phyloP scores from a whole-genome alignment of 2,888 invertebrate genomes.

The Aphodius granarius region DNA sequence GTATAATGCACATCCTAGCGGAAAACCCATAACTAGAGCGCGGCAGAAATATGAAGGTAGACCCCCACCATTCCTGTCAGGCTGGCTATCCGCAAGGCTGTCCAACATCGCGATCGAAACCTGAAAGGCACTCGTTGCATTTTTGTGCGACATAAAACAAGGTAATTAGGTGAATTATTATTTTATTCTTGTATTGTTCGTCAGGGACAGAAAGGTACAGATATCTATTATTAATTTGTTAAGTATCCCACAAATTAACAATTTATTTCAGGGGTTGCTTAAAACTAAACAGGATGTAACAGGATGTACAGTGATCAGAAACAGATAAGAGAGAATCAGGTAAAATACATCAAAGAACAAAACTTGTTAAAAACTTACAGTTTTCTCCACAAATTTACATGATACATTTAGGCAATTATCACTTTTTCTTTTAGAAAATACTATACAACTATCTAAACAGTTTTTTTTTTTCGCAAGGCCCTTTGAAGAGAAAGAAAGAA shows the following conservation, averaged over 20 bases:
- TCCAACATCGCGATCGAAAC: no score
- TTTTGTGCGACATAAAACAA: background rate
- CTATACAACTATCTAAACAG: slow-evolving; percentile 23
- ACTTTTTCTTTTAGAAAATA: slow-evolving; percentile 28
- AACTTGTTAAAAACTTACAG: background rate
- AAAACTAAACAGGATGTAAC: background rate
- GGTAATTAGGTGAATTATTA: background rate
- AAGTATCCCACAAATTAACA: background rate
- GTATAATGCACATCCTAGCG: no score
- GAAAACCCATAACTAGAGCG: no score
- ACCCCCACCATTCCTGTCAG: no score
- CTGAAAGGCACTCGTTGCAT: no score
- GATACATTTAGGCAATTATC: slow-evolving; percentile 17
- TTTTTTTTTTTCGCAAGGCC: background rate
- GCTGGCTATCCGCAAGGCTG: no score
- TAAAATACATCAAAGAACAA: background rate
- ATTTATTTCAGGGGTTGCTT: background rate
- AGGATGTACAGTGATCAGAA: background rate
- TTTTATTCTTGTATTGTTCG: background rate
- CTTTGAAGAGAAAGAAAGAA: background rate
- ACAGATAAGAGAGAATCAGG: background rate
- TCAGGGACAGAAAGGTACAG: background rate
- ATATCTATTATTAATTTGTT: background rate
- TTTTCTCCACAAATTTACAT: slow-evolving; percentile 7
- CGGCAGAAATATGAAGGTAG: no score